These are phyloP conservation scores for Leptopilina clavipes DNA, from an alignment of 1,140 invertebrate genomes.

Conservation along the genomic window DNA sequence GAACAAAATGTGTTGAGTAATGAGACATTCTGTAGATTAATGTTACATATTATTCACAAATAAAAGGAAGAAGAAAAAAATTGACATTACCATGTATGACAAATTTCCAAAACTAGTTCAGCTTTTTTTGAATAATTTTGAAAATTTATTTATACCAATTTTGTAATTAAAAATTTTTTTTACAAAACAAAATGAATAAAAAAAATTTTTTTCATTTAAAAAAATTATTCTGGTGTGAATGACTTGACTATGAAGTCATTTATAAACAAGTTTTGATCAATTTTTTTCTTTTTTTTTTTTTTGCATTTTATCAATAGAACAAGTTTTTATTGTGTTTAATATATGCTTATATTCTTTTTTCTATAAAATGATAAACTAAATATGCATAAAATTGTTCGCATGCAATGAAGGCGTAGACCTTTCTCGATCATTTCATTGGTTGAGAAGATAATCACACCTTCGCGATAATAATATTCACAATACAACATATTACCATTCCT, in stretches of 20 bases:
- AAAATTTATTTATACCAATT: too few species aligned
- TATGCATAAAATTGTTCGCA: background rate
- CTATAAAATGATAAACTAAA: background rate
- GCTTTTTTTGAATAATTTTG: too few species aligned
- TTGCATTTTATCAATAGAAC: conserved; percentile 13
- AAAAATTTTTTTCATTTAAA: too few species aligned
- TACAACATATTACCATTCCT: background rate
- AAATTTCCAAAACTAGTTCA: too few species aligned
- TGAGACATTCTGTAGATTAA: background rate
- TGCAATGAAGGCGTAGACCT: background rate
- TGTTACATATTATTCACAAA: background rate
- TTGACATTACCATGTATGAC: too few species aligned
- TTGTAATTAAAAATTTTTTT: too few species aligned
- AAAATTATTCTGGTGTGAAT: background rate
- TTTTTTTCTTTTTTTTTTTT: background rate
- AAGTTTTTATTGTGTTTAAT: background rate
- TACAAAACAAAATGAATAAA: too few species aligned
- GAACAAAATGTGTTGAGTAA: background rate
- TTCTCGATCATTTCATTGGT: conserved; percentile 24
- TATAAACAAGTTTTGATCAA: conserved; percentile 6
- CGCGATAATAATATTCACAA: conserved; percentile 2
- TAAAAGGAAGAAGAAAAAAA: background rate
- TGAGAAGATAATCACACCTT: conserved; percentile 18
- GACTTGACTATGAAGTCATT: background rate
- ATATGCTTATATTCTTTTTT: background rate